These are phyloP conservation scores for Psylliodes chrysocephalus DNA, from an alignment of 2,888 invertebrate genomes.

Conservation along the genomic window DNA sequence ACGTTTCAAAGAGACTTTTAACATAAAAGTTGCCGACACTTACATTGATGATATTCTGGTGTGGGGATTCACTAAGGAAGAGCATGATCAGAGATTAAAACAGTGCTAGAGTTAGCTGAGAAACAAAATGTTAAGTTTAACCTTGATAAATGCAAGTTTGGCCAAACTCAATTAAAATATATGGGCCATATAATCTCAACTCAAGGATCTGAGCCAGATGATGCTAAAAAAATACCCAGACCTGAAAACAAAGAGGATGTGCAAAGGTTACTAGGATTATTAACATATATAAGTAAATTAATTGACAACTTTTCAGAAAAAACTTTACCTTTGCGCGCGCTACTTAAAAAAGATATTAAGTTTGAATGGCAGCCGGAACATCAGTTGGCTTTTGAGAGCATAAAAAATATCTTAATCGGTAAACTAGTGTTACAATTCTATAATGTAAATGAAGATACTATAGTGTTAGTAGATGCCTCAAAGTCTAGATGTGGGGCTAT, in stretches of 20 bases:
- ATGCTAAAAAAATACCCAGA: neutral
- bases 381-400: slow-evolving; percentile 27
- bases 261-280: neutral
- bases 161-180: neutral
- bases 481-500: slow-evolving; percentile 41
- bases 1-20: neutral
- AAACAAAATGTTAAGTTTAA: neutral
- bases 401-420: slow-evolving; percentile 25
- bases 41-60: neutral
- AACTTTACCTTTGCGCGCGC: slow-evolving; percentile 5
- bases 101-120: neutral
- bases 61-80: neutral
- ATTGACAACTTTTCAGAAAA: neutral
- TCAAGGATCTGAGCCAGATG: neutral
- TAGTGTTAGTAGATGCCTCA: slow-evolving; percentile 43
- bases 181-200: neutral
- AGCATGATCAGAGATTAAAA: neutral
- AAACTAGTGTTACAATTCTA: slow-evolving; percentile 34
- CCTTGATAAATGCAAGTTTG: neutral
- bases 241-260: neutral
- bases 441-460: slow-evolving; percentile 24
- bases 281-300: slow-evolving; percentile 1
- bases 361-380: slow-evolving; percentile 25
- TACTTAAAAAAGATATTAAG: neutral
- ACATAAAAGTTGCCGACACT: neutral